A percentile compares a stretch with the other conserved stretches of the same genome.
phyloP scores from a whole-genome alignment of 2,888 invertebrate genomes.

The Tyria jacobaeae region DNA sequence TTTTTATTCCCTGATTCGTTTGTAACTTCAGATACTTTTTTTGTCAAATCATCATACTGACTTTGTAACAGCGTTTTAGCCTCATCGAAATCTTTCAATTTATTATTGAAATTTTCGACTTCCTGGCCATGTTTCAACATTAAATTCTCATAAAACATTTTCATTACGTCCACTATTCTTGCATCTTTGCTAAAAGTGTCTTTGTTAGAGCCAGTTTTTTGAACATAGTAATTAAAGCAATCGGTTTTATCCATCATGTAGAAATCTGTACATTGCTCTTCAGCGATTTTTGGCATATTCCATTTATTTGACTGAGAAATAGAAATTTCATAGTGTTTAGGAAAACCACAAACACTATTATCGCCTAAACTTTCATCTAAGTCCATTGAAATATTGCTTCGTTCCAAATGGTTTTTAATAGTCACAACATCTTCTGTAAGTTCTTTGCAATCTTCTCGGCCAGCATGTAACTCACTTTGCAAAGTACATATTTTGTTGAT shows the following conservation, averaged over 20 bases:
- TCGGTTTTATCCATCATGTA: constrained; percentile 70
- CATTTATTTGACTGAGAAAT: constrained; percentile 53
- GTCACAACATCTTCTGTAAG: constrained; percentile 77
- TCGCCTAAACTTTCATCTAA: constrained; percentile 73
- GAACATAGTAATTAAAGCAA: constrained; percentile 69
- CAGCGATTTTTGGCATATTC: constrained; percentile 60
- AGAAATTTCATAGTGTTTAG: constrained; percentile 49
- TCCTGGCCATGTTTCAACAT: constrained; percentile 68
- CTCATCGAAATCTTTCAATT: constrained; percentile 69
- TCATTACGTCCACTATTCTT: constrained; percentile 75
- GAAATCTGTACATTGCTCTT: constrained; percentile 57
- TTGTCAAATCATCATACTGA: constrained; percentile 52
- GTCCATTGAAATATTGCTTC: constrained; percentile 71
- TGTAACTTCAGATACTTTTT: constrained; percentile 53
- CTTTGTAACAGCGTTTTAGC: constrained; percentile 56
- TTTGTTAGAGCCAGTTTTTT: constrained; percentile 64
- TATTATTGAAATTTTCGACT: constrained; percentile 73
- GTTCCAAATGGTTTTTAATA: constrained; percentile 78
- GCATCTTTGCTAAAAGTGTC: constrained; percentile 55
- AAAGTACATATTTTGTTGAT: constrained; percentile 76
- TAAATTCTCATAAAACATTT: constrained; percentile 68
- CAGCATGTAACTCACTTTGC: constrained; percentile 75
- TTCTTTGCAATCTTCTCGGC: constrained; percentile 76
- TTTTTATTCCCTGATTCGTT: constrained; percentile 61
- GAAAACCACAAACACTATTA: constrained; percentile 53